A percentile compares a stretch with the other conserved stretches of the same genome.
phyloP scores from a whole-genome alignment of 30 jellyfish, hydroid and myxozoan genomes.

The Clytia hemisphaerica region DNA sequence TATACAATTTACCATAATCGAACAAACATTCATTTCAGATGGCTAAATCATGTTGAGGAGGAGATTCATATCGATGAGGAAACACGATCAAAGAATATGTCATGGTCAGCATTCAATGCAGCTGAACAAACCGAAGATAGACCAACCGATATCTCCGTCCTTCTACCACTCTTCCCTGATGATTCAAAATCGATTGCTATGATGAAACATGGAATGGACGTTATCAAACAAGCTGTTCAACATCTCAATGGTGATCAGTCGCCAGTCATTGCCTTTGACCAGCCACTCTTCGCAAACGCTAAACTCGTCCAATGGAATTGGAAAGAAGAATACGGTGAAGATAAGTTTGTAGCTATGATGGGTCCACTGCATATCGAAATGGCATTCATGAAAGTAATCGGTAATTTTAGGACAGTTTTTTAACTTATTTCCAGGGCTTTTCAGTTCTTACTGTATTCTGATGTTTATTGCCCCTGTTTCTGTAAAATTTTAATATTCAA shows the following conservation, averaged over 20 bases:
- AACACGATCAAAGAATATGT: no score
- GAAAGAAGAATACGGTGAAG: constrained; percentile 12
- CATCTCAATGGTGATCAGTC: constrained; percentile 20
- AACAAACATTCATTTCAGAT: constrained; percentile 1
- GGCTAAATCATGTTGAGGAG: constrained; percentile 1
- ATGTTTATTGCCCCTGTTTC: no score
- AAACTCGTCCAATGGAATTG: constrained; percentile 6
- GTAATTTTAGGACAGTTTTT: no score
- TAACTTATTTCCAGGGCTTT: no score
- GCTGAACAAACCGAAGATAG: background rate
- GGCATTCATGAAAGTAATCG: constrained; percentile 25
- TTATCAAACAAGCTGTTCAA: constrained; percentile 9
- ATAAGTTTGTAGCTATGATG: constrained; percentile 12
- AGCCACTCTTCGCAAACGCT: constrained; percentile 2
- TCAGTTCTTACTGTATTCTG: no score
- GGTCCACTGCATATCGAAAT: constrained; percentile 40
- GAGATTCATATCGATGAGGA: background rate
- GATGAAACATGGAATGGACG: constrained; percentile 2
- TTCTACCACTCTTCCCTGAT: constrained; percentile 16
- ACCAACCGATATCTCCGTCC: background rate
- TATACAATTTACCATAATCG: no score
- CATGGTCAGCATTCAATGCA: constrained; percentile 22
- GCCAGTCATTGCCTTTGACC: constrained; percentile 12
- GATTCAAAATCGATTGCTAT: constrained; percentile 8
- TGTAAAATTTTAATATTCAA: no score